Evolutionary conservation across 2,797 vertebrate species (phyloP).

Genomic region (Strix occidentalis): DNA sequence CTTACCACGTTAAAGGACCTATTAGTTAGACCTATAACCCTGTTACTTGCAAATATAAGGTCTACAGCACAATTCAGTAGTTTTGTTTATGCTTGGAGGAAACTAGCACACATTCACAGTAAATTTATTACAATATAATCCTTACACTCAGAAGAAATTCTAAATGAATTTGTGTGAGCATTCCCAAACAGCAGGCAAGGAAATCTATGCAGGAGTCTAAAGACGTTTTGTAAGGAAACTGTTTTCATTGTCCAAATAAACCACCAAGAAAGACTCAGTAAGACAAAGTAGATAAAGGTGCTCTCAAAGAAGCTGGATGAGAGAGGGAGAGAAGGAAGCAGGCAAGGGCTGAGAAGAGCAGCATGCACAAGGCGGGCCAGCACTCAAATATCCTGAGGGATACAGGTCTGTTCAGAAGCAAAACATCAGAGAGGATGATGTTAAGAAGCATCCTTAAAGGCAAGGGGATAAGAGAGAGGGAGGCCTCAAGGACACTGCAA

Average conservation of each 20-base stretch:
- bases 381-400: not conserved
- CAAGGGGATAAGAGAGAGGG: not conserved
- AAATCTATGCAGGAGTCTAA: not conserved
- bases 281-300: not conserved
- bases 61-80: not conserved
- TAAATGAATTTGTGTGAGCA: not conserved
- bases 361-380: accelerated
- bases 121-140: slow-evolving; percentile 8
- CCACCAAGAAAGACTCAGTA: not conserved
- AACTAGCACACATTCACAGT: not conserved
- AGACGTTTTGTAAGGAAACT: not conserved
- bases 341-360: not conserved
- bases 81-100: slow-evolving; percentile 13
- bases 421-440: not conserved
- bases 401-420: not conserved
- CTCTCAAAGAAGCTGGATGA: not conserved
- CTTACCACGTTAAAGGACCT: not conserved
- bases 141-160: not conserved
- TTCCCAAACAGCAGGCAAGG: not conserved
- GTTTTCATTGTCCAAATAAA: not conserved
- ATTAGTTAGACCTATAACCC: not conserved
- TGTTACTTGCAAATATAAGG: not conserved
- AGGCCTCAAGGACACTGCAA: not conserved
- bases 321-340: not conserved
- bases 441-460: not conserved